Evolutionary conservation across 2,113 vertebrate species (phyloP).

Genomic region (Struthio camelus): DNA sequence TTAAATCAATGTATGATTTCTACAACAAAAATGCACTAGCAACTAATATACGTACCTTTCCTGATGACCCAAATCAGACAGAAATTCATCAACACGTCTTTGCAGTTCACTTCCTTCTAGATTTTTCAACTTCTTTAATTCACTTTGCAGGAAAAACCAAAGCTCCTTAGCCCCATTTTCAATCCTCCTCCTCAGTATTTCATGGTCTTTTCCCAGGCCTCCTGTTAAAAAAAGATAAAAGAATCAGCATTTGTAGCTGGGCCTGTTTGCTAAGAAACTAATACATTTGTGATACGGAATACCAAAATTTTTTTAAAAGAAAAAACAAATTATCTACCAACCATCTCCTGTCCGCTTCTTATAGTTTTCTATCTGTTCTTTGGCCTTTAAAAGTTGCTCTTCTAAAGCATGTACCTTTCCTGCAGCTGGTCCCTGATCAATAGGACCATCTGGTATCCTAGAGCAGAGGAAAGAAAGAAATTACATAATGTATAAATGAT

Average conservation of each 20-base stretch:
- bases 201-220: slow-evolving; percentile 92
- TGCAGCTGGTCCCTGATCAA: slow-evolving; percentile 86
- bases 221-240: slow-evolving; percentile 3
- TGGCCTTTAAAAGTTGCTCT: slow-evolving; percentile 94
- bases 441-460: slow-evolving; percentile 96
- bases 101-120: slow-evolving; percentile 85
- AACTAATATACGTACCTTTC: slow-evolving; percentile 83
- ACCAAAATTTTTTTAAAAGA: background rate
- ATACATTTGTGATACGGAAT: background rate
- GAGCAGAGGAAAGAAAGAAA: slow-evolving; percentile 41
- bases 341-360: slow-evolving; percentile 90
- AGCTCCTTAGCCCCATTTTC: slow-evolving; percentile 97
- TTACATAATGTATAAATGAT: background rate
- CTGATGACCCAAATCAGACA: slow-evolving; percentile 94
- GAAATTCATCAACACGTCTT: slow-evolving; percentile 86
- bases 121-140: slow-evolving; percentile 91
- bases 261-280: background rate
- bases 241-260: background rate
- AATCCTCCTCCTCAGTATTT: slow-evolving; percentile 89
- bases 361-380: slow-evolving; percentile 96
- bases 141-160: slow-evolving; percentile 97
- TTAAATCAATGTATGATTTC: background rate
- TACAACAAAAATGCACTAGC: background rate
- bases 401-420: slow-evolving; percentile 92
- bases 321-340: slow-evolving; percentile 72